Conservation (phyloP, 2,888 invertebrate species). For the Euspilapteryx auroguttella region DNA sequence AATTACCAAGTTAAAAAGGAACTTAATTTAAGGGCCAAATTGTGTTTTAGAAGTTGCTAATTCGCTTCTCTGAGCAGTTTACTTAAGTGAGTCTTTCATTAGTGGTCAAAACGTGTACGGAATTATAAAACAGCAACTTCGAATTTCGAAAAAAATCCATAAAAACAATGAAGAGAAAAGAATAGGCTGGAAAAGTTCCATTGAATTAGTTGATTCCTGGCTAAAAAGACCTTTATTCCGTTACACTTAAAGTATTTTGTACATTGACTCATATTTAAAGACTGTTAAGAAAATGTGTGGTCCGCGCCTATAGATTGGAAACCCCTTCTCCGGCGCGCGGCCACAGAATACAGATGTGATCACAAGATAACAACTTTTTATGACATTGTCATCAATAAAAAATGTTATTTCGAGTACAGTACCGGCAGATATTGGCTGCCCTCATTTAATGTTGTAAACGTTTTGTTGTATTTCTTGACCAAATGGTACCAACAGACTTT, state of each 20-base stretch:
- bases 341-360: conserved; percentile 24
- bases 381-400: conserved; percentile 10
- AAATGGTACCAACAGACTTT: too few species aligned
- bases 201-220: too few species aligned
- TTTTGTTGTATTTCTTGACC: too few species aligned
- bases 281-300: background rate
- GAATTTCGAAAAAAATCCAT: conserved; percentile 25
- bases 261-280: background rate
- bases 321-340: conserved; percentile 16
- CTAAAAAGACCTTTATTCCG: too few species aligned
- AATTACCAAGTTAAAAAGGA: background rate
- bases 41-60: conserved; percentile 56
- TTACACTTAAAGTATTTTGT: too few species aligned
- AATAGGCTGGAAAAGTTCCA: too few species aligned
- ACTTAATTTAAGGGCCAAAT: conserved; percentile 15
- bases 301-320: conserved; percentile 17
- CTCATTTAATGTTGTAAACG: too few species aligned
- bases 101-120: conserved; percentile 45
- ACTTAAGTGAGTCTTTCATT: conserved; percentile 57
- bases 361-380: conserved; percentile 16
- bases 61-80: conserved; percentile 39
- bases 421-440: too few species aligned
- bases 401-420: conserved; percentile 1
- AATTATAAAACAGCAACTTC: conserved; percentile 32
- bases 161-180: conserved; percentile 21